Conservation (phyloP, 1,140 invertebrate genomes). For the Tetramorium parvispinum region DNA sequence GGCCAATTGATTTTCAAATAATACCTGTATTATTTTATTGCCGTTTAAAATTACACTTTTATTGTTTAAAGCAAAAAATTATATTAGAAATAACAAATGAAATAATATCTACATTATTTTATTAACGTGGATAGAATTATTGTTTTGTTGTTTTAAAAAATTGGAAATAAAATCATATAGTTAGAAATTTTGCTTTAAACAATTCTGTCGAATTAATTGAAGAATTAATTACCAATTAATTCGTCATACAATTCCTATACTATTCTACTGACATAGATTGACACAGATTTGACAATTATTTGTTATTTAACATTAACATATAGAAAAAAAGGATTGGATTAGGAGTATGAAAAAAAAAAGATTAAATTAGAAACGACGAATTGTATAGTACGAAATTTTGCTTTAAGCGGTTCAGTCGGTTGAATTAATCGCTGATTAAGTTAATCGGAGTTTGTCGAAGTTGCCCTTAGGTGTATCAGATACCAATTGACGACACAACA, state of each 20-base stretch:
- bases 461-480: neutral
- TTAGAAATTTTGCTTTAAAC: neutral
- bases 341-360: neutral
- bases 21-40: too few species aligned
- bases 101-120: neutral
- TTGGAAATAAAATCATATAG: neutral
- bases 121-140: neutral
- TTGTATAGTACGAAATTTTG: too few species aligned
- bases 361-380: too few species aligned
- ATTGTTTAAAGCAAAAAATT: too few species aligned
- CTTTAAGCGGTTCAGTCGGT: neutral
- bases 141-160: neutral
- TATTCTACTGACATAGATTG: neutral
- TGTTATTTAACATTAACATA: neutral
- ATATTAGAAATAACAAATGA: too few species aligned
- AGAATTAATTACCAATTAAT: neutral
- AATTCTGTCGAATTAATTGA: neutral
- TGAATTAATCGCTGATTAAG: conserved; percentile 1
- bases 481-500: neutral
- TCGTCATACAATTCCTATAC: neutral
- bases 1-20: neutral
- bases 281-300: too few species aligned
- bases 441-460: conserved; percentile 10
- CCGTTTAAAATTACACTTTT: too few species aligned
- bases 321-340: neutral